Evolutionary conservation across 2,797 vertebrate genomes (phyloP).

Genomic region (Hafferia zeledoni): DNA sequence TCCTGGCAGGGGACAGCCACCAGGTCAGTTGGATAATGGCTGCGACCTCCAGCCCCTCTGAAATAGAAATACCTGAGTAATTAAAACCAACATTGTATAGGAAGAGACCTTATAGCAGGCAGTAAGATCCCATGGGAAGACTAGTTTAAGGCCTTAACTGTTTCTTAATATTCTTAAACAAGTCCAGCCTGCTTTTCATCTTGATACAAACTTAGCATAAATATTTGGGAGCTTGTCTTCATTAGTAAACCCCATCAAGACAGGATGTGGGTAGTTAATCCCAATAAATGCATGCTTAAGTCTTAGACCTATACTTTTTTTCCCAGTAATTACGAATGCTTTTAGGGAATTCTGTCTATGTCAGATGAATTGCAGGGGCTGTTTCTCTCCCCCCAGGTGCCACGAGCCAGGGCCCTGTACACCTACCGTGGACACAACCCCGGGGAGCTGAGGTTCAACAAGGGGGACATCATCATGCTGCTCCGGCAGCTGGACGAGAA

Average conservation of each 20-base stretch:
- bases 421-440: conserved; percentile 79
- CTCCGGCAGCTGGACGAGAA: conserved; percentile 84
- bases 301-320: background rate
- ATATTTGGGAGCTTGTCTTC: conserved; percentile 22
- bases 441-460: conserved; percentile 80
- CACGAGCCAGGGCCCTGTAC: conserved; percentile 78
- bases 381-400: conserved; percentile 74
- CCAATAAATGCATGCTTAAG: background rate
- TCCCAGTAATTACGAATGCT: background rate
- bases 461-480: conserved; percentile 78
- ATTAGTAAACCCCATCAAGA: conserved; percentile 22
- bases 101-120: background rate
- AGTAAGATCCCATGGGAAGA: background rate
- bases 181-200: conserved; percentile 39
- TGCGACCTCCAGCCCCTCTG: background rate
- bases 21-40: background rate
- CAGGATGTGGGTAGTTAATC: conserved; percentile 45
- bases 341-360: background rate
- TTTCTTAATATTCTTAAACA: conserved; percentile 53
- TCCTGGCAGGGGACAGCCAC: background rate
- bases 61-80: background rate
- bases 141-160: background rate
- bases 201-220: conserved; percentile 5
- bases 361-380: background rate
- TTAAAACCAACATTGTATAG: background rate